A percentile compares a stretch with the other conserved stretches of the same genome.
Evolutionary conservation across 2,888 invertebrate genomes (phyloP).

Genomic region (Clunio marinus): DNA sequence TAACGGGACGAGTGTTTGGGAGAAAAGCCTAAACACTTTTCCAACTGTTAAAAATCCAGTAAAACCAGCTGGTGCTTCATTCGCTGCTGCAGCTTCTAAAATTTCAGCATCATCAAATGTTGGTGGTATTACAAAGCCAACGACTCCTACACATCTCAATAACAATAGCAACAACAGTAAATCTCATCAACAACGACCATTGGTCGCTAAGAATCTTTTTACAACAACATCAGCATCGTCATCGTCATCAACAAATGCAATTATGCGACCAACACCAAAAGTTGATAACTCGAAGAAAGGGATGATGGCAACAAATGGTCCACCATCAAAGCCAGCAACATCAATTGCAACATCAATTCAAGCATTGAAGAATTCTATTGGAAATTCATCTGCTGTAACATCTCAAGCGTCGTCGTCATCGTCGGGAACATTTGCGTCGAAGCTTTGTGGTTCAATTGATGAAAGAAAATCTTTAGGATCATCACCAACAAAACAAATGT

Average conservation of each 20-base stretch:
- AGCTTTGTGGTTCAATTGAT: constrained; percentile 54
- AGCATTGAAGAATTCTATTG: constrained; percentile 52
- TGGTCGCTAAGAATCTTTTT: constrained; percentile 37
- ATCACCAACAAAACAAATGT: constrained; percentile 51
- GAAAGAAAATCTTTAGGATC: constrained; percentile 60
- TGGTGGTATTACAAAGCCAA: constrained; percentile 1
- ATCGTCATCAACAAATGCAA: not conserved
- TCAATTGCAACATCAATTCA: constrained; percentile 47
- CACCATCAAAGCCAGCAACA: constrained; percentile 27
- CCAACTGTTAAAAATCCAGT: constrained; percentile 30
- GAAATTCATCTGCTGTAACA: constrained; percentile 43
- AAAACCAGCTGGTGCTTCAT: constrained; percentile 26
- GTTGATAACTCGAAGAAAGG: constrained; percentile 29
- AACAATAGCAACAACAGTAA: not conserved
- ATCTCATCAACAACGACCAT: constrained; percentile 13
- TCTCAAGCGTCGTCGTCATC: constrained; percentile 41
- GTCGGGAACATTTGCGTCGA: constrained; percentile 51
- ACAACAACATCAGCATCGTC: no score
- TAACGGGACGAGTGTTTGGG: constrained; percentile 39
- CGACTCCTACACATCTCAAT: constrained; percentile 25
- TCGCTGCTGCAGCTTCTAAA: not conserved
- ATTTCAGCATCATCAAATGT: not conserved
- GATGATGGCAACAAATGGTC: constrained; percentile 29
- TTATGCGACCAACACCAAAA: constrained; percentile 23
- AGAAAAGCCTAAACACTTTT: constrained; percentile 29